Evolutionary conservation across 2,797 vertebrate species (phyloP).

Genomic region (Peromyscus melanophrys): DNA sequence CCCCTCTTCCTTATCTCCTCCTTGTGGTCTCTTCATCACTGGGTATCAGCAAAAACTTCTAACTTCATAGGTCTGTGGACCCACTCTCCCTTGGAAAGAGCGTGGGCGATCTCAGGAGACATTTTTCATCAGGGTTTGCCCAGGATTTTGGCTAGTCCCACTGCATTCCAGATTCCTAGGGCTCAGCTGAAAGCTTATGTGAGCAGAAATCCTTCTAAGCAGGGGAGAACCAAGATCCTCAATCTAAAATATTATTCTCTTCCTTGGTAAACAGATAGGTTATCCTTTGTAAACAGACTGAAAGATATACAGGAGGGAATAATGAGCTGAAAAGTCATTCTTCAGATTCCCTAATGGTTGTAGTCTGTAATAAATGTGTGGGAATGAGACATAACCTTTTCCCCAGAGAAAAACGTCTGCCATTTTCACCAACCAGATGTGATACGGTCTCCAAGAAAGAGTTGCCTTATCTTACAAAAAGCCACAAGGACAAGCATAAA

Average conservation of each 20-base stretch:
- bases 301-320: neutral
- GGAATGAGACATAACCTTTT: slow-evolving; percentile 29
- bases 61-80: neutral
- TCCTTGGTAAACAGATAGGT: neutral
- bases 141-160: slow-evolving; percentile 18
- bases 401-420: neutral
- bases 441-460: neutral
- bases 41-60: neutral
- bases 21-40: neutral
- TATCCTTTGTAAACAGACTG: slow-evolving; percentile 46
- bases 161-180: slow-evolving; percentile 65
- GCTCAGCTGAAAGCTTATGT: slow-evolving; percentile 37
- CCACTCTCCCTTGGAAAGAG: neutral
- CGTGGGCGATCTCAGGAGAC: slow-evolving; percentile 30
- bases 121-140: slow-evolving; percentile 26
- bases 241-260: slow-evolving; percentile 34
- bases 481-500: neutral
- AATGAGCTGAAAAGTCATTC: neutral
- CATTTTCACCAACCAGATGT: slow-evolving; percentile 3
- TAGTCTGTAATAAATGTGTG: neutral
- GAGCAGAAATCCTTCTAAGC: slow-evolving; percentile 47
- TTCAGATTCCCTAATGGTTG: neutral
- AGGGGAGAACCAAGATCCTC: slow-evolving; percentile 36
- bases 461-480: slow-evolving; percentile 24
- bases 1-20: neutral